A percentile compares a stretch with the other conserved stretches of the same genome.
Conservation (phyloP, 2,113 vertebrate genomes). For the Xiphophorus hellerii region DNA sequence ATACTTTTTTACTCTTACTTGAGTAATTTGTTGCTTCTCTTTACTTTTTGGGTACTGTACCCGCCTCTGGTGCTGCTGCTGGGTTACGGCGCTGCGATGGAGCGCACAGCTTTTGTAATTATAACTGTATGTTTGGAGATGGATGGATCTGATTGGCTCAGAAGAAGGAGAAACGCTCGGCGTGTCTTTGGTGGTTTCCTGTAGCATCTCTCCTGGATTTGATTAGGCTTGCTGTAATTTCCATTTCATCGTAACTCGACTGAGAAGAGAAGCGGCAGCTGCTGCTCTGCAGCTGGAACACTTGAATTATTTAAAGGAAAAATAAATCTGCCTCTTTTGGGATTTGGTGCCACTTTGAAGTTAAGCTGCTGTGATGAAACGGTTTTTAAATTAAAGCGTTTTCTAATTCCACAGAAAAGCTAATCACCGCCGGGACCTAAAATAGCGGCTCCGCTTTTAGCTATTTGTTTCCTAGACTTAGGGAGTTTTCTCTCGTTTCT, state of each 20-base stretch:
- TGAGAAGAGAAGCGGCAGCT: conserved; percentile 3
- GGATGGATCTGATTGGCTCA: conserved; percentile 35
- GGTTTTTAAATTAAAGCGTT: conserved; percentile 3
- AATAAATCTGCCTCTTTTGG: background rate
- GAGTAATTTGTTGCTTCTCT: no score
- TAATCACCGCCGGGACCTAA: background rate
- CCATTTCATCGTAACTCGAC: background rate
- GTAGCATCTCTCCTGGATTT: background rate
- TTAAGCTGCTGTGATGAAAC: background rate
- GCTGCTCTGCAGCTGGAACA: conserved; percentile 13
- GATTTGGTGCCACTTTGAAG: conserved; percentile 1
- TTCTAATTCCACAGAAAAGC: background rate
- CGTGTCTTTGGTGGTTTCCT: background rate
- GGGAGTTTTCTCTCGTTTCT: background rate
- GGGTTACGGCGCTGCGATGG: background rate
- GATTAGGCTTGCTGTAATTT: background rate
- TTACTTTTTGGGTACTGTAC: no score
- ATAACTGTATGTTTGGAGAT: conserved; percentile 49
- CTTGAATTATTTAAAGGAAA: background rate
- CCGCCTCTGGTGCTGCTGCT: no score
- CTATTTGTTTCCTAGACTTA: background rate
- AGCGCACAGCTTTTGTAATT: conserved; percentile 41
- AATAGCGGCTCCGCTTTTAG: background rate
- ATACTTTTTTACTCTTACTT: no score
- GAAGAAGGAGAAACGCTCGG: background rate